Evolutionary conservation across 2,888 invertebrate genomes (phyloP).

Genomic region (Timema cristinae): DNA sequence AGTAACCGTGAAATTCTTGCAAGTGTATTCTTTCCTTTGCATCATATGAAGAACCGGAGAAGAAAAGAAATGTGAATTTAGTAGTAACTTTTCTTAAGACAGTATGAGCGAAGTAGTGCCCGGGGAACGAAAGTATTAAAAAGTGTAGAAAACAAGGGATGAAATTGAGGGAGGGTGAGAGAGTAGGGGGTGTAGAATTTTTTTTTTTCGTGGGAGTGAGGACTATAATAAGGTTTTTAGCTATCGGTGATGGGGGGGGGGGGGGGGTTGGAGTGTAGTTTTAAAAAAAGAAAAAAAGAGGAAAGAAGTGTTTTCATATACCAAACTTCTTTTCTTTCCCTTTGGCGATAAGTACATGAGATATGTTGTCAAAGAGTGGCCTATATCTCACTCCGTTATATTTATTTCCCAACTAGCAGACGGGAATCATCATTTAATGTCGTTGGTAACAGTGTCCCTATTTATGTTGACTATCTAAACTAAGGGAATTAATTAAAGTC

Average conservation of each 20-base stretch:
- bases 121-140: constrained; percentile 23
- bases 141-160: constrained; percentile 23
- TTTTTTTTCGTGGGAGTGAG: constrained; percentile 1
- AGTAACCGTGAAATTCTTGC: too few species aligned
- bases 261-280: constrained; percentile 12
- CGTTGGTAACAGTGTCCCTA: too few species aligned
- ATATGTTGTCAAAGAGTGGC: background rate
- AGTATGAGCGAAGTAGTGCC: background rate
- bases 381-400: too few species aligned
- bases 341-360: constrained; percentile 22
- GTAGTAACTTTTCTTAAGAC: constrained; percentile 25
- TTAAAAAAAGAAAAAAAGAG: constrained; percentile 18
- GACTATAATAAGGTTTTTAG: constrained; percentile 26
- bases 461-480: too few species aligned
- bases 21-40: too few species aligned
- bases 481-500: too few species aligned
- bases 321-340: constrained; percentile 20
- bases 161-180: background rate
- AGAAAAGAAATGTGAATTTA: constrained; percentile 19
- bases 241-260: constrained; percentile 20
- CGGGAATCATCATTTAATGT: too few species aligned
- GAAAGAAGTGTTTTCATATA: constrained; percentile 26
- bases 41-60: too few species aligned
- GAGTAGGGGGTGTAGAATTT: background rate
- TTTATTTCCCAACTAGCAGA: too few species aligned